phyloP scores from a whole-genome alignment of 2,888 invertebrate species.

The Erebia palarica region DNA sequence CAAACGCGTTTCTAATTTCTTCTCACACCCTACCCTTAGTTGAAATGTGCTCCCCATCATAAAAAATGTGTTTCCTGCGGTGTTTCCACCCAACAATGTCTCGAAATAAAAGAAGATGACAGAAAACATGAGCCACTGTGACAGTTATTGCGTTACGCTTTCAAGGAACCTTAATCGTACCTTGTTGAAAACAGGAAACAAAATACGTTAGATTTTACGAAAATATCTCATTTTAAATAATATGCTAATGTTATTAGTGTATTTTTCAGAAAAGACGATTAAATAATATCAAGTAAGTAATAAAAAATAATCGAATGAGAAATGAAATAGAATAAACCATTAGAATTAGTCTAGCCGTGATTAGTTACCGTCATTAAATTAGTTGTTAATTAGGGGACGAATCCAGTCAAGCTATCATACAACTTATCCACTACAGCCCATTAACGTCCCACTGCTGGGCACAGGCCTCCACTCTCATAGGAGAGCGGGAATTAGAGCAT shows the following conservation, averaged over 20 bases:
- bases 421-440: too few relatives aligned
- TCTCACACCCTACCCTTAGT: not conserved
- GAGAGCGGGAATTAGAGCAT: too few relatives aligned
- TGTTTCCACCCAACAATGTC: not conserved
- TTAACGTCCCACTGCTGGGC: too few relatives aligned
- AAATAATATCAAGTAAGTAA: too few relatives aligned
- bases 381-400: too few relatives aligned
- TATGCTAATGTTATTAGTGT: not conserved
- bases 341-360: too few relatives aligned
- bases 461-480: too few relatives aligned
- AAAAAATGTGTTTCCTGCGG: not conserved
- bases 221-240: not conserved
- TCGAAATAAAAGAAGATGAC: constrained; percentile 9
- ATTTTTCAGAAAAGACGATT: not conserved
- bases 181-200: constrained; percentile 11
- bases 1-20: constrained; percentile 1
- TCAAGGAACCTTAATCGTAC: constrained; percentile 5
- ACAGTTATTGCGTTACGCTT: constrained; percentile 15
- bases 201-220: not conserved
- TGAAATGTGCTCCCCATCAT: not conserved
- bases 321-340: too few relatives aligned
- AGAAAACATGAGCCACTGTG: constrained; percentile 13
- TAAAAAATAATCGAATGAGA: too few relatives aligned
- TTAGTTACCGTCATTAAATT: too few relatives aligned
- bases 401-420: too few relatives aligned